Base-by-base conservation (phyloP, 1,140 invertebrate species). In the Laodelphax striatellus region DNA sequence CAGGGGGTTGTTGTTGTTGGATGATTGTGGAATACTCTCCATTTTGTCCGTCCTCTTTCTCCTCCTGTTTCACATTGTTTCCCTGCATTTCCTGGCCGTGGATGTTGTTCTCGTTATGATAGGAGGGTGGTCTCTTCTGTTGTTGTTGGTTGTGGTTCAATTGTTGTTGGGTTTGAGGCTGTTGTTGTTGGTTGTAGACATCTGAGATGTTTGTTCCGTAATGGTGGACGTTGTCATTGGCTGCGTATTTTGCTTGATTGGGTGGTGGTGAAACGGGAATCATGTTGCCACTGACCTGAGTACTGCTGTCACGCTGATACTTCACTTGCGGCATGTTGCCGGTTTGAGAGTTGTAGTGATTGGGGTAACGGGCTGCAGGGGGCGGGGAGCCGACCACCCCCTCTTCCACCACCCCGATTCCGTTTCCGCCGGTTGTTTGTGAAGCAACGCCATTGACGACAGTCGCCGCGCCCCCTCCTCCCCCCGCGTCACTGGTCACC, bases 331-430 rank as follows among this genome's bases (percentile, higher is more conserved):
- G 52, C 28, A 19, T 28, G n/a, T n/a, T 60, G 43, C 43, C 21
- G 8, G 46, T 50, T 50, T 62, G 60, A 46, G 54, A 57, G 13
- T 43, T 31, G 56, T 62, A 66, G 22, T 66, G 65, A 13, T 63
- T 60, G 16, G 28, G n/a, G 52, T 64, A 66, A 14, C 65, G 19
- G 43, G 58, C 63, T 6, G 2, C 24, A 0, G 61, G 14, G 13
- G 64, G 61, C 1, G 61, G 14, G 5, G 64, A 50, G 21, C 46
- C 58, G 10, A 57, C 59, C 58, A 63, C 61, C n/a, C 52, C 52
- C 41, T 63, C 62, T 60, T 75, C 77, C 46, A 79, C 77, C 65
- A 79, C 72, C 16, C 61, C 58, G 9, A 63, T 57, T 2, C 43
- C 62, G 31, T 60, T 62, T 4, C 34, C 55, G 6, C 57, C 57